These are phyloP conservation scores for Cherax destructor DNA, from an alignment of 1,140 invertebrate species.

Conservation along the genomic window DNA sequence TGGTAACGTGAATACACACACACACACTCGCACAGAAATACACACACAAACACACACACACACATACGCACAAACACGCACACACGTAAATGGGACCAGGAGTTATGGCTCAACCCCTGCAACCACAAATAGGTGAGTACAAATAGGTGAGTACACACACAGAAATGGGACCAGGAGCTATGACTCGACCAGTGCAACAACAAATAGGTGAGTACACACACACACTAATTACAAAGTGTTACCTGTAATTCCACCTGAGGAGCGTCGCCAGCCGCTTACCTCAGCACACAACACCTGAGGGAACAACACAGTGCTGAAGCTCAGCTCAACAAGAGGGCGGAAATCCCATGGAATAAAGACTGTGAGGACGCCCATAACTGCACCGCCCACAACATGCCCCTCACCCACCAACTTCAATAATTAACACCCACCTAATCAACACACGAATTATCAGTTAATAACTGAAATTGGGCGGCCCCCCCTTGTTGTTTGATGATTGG, in stretches of 20 bases:
- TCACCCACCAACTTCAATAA: background rate
- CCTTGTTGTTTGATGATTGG: too few species aligned
- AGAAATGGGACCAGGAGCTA: too few species aligned
- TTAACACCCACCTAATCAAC: conserved; percentile 49
- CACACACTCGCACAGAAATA: too few species aligned
- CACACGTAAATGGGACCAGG: too few species aligned
- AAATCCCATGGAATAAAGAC: background rate
- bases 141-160: too few species aligned
- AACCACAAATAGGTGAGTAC: too few species aligned
- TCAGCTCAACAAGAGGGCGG: background rate
- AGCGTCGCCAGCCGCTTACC: background rate
- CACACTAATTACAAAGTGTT: background rate
- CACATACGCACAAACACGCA: too few species aligned
- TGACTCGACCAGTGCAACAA: too few species aligned
- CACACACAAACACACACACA: too few species aligned
- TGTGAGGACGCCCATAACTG: background rate
- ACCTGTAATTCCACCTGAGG: background rate
- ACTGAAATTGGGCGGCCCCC: conserved; percentile 27
- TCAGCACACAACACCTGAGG: background rate
- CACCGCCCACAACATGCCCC: background rate
- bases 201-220: too few species aligned
- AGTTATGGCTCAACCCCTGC: too few species aligned
- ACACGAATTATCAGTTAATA: conserved; percentile 45
- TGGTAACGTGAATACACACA: too few species aligned
- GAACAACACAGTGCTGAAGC: background rate